Percentiles rank a stretch among this genome's conserved stretches.
Evolutionary conservation across 2,797 vertebrate genomes (phyloP).

Genomic region (Tauraco hartlaubi): DNA sequence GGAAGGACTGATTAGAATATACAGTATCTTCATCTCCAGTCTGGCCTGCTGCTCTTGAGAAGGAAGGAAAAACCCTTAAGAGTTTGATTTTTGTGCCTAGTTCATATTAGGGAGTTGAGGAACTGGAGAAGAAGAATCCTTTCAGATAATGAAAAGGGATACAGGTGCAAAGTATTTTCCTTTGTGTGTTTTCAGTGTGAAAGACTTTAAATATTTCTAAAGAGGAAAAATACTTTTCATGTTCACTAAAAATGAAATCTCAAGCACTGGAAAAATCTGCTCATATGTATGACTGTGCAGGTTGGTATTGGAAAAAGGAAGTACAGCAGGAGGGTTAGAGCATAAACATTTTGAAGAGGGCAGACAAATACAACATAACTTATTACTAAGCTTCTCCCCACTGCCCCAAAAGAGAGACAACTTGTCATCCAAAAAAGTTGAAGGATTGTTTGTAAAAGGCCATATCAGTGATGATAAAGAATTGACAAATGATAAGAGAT

Average conservation of each 20-base stretch:
- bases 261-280: not conserved
- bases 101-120: not conserved
- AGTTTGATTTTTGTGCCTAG: not conserved
- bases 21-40: not conserved
- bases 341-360: not conserved
- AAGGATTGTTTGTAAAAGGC: not conserved
- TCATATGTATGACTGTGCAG: not conserved
- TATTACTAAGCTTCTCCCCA: not conserved
- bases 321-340: not conserved
- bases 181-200: not conserved
- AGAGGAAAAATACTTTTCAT: not conserved
- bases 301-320: not conserved
- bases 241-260: not conserved
- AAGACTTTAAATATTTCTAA: not conserved
- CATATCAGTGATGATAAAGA: not conserved
- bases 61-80: not conserved
- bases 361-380: not conserved
- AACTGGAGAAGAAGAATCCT: not conserved
- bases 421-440: not conserved
- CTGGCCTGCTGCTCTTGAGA: not conserved
- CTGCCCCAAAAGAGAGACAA: not conserved
- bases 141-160: not conserved
- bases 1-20: not conserved
- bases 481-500: not conserved
- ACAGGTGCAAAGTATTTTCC: not conserved